Percentiles rank a stretch among this genome's conserved stretches.
Conservation (phyloP, 2,113 vertebrate species). For the Austrofundulus limnaeus region DNA sequence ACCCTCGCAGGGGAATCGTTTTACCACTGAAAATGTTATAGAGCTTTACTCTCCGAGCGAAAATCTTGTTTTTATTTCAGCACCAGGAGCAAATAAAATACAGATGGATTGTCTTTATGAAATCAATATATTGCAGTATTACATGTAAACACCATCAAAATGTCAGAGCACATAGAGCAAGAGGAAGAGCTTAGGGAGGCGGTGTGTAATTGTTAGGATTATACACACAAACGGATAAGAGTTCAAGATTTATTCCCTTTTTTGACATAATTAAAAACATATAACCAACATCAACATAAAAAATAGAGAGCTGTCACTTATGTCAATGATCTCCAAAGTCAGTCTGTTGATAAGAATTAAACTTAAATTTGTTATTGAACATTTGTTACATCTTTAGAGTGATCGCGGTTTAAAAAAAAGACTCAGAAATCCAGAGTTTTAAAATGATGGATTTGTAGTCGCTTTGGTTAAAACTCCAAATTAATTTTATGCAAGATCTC, state of each 20-base stretch:
- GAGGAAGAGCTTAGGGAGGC: not conserved
- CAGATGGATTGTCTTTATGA: not conserved
- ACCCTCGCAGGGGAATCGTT: slow-evolving; percentile 11
- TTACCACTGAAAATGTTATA: slow-evolving; percentile 5
- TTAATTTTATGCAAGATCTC: no score
- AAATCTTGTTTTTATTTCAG: slow-evolving; percentile 14
- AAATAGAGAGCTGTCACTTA: no score
- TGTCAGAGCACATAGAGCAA: not conserved
- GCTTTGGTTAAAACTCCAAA: no score
- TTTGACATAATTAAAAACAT: no score
- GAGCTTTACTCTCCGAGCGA: not conserved
- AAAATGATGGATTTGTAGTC: no score
- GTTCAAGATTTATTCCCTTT: not conserved
- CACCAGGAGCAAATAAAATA: slow-evolving; percentile 12
- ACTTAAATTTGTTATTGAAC: no score
- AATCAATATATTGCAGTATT: slow-evolving; percentile 15
- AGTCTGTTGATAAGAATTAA: no score
- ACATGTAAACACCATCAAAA: slow-evolving; percentile 19
- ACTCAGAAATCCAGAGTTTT: no score
- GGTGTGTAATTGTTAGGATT: not conserved
- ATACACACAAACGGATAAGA: not conserved
- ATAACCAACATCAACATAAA: no score
- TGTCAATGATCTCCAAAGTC: no score
- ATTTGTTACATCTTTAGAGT: no score
- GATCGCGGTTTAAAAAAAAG: no score